A percentile compares a stretch with the other conserved stretches of the same genome.
Conservation (phyloP, 2,113 vertebrate species). For the Gasterosteus nipponicus region DNA sequence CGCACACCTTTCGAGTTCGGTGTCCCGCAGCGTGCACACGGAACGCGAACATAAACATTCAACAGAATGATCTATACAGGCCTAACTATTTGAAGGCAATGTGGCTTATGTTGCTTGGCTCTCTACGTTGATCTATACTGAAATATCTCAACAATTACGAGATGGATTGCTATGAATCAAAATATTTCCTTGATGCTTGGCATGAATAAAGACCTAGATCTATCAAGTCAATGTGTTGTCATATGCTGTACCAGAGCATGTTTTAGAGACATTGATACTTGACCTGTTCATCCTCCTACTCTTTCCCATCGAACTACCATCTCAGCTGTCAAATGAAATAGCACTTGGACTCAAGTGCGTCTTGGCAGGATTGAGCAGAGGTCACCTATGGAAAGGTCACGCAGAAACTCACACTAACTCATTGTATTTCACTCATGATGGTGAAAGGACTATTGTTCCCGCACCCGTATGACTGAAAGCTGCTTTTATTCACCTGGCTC, state of each 20-base stretch:
- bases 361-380: conserved; percentile 26
- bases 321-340: conserved; percentile 28
- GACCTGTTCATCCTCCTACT: conserved; percentile 23
- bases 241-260: background rate
- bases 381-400: conserved; percentile 46
- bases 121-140: background rate
- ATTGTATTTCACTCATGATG: conserved; percentile 17
- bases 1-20: too few relatives aligned
- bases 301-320: background rate
- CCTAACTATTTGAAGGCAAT: background rate
- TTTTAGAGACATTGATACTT: conserved; percentile 29
- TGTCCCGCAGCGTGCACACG: too few relatives aligned
- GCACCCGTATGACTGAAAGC: conserved; percentile 21
- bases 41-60: too few relatives aligned
- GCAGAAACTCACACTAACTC: conserved; percentile 14
- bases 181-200: background rate
- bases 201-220: background rate
- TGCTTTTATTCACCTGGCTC: conserved; percentile 43
- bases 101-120: background rate
- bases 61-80: too few relatives aligned
- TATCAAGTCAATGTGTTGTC: conserved; percentile 28
- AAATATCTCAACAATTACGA: background rate
- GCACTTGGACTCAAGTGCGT: conserved; percentile 4
- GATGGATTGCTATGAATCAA: background rate
- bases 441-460: conserved; percentile 51